A percentile compares a stretch with the other conserved stretches of the same genome.
Conservation (phyloP, 2,113 vertebrate species). For the Callionymus lyra region DNA sequence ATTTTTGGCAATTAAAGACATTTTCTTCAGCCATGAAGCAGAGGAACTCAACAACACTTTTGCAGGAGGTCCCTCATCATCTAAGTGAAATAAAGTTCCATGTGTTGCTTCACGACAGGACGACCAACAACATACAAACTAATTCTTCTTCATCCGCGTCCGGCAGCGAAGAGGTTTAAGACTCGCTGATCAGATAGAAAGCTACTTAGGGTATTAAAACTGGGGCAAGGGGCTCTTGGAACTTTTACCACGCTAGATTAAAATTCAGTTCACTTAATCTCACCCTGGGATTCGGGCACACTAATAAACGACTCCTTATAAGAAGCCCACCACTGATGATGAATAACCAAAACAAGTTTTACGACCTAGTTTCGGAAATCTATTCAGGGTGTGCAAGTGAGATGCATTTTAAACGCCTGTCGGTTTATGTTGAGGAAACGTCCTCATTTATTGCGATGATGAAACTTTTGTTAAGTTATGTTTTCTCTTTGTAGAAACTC, state of each 20-base stretch:
- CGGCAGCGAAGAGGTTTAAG: constrained; percentile 26
- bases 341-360: no score
- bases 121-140: constrained; percentile 1
- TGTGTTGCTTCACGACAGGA: neutral
- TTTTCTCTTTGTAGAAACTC: no score
- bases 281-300: constrained; percentile 17
- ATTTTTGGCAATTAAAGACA: no score
- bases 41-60: no score
- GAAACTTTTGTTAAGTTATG: no score
- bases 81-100: no score
- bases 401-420: no score
- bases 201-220: constrained; percentile 46
- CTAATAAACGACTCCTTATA: constrained; percentile 10
- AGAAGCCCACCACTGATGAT: neutral
- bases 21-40: no score
- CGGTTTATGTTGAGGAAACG: no score
- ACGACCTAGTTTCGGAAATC: no score
- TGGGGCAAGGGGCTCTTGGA: constrained; percentile 34
- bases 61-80: neutral
- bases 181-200: constrained; percentile 43
- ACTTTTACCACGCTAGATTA: constrained; percentile 43
- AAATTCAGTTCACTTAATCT: constrained; percentile 42
- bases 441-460: no score
- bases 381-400: no score
- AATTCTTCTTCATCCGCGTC: constrained; percentile 35